A percentile compares a stretch with the other conserved stretches of the same genome.
Evolutionary conservation across 23 tunicate species (phyloP).

Genomic region (Phallusia fumigata): DNA sequence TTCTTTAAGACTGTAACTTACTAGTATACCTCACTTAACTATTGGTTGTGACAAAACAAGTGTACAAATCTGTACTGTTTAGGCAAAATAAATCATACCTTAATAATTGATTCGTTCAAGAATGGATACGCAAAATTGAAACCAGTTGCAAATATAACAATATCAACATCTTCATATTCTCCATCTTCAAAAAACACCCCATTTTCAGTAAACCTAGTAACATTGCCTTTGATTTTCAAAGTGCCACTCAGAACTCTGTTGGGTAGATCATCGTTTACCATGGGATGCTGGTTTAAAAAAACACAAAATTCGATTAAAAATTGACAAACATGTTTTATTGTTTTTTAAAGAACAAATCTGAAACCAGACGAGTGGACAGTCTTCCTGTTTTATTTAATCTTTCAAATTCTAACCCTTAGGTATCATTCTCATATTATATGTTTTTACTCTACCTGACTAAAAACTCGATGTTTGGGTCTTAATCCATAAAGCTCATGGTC

Average conservation of each 20-base stretch:
- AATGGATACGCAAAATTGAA: constrained; percentile 21
- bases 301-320: background rate
- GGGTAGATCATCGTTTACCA: constrained; percentile 36
- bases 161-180: constrained; percentile 20
- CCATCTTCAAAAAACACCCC: constrained; percentile 29
- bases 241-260: constrained; percentile 35
- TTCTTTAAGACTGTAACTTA: too few species aligned
- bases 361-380: too few species aligned
- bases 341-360: background rate
- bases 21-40: too few species aligned
- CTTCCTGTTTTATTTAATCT: too few species aligned
- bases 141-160: constrained; percentile 48
- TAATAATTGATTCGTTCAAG: constrained; percentile 45
- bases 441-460: constrained; percentile 37
- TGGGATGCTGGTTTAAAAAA: constrained; percentile 22
- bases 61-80: too few species aligned
- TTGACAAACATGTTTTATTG: background rate
- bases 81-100: constrained; percentile 23
- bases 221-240: constrained; percentile 20
- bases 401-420: too few species aligned
- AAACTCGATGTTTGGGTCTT: constrained; percentile 63
- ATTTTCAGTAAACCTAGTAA: constrained; percentile 21
- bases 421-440: too few species aligned
- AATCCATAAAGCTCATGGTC: constrained; percentile 75
- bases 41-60: too few species aligned